Base-by-base conservation (phyloP, 2,888 invertebrate species). In the Nymphalis c-album region DNA sequence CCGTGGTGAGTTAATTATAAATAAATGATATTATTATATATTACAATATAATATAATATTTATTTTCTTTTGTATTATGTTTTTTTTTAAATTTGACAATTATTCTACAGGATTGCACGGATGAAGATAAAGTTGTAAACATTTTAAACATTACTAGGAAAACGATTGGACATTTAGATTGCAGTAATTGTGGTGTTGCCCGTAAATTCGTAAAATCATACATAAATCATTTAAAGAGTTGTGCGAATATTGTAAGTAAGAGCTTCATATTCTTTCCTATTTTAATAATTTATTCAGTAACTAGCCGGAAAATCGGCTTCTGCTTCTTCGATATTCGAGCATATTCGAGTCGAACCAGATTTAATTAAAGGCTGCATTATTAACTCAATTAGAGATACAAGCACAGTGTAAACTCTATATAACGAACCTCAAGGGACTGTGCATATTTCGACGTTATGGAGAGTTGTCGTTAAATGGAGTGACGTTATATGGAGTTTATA, bases 161-260 rank as follows among this genome's bases (percentile, higher is more conserved):
- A 59, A 67, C 73, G 35, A 45, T 67, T n/a, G 77, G 75, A 0
- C 76, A 75, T n/a, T 71, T 84, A 18, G 73, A 69, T n/a, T 84
- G 83, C 67, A 72, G 73, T 17, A 77, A 78, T 60, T 83, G 82
- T 53, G 77, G 77, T 6, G 20, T 73, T 3, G 71, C 63, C 20
- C 73, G 67, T 3, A 74, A 67, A 79, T 77, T 78, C 63, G 76
- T 73, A 7, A 81, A 82, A 64, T 47, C 74, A 8, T 86, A 74
- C 68, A 60, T 80, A 45, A 68, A 71, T 10, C 85, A 85, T 67
- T 71, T 82, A 7, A 72, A 74, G 64, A 75, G 22, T 5, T 86
- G 85, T 68, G 76, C 68, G 6, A 76, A 59, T 45, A 60, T 63
- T 67, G 77, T 78, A 63, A 71, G 75, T 76, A 55, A 40, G 13